Evolutionary conservation across 1,140 invertebrate genomes (phyloP).

Genomic region (Drosophila simulans): DNA sequence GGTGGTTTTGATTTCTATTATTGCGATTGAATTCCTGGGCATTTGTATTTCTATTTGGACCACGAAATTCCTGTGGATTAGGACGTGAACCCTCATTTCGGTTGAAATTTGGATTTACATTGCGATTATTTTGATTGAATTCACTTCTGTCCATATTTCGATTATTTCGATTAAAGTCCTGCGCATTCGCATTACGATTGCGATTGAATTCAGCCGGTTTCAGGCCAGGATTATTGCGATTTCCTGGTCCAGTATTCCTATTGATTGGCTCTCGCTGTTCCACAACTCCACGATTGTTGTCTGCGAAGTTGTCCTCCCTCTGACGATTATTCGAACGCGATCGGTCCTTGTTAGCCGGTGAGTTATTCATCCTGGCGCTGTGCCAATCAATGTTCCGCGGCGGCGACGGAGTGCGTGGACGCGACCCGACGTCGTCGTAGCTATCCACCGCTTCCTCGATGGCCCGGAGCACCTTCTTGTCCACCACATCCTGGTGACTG

Average conservation of each 20-base stretch:
- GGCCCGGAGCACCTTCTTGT: constrained; percentile 30
- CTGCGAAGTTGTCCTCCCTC: neutral
- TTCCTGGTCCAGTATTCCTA: neutral
- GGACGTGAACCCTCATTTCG: neutral
- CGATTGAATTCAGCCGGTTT: neutral
- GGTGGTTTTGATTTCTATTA: neutral
- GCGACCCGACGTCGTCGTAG: neutral
- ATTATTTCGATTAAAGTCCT: neutral
- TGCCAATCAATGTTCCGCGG: constrained; percentile 63
- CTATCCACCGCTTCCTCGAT: constrained; percentile 26
- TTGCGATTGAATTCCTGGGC: neutral
- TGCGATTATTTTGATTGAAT: neutral
- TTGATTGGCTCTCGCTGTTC: constrained; percentile 1
- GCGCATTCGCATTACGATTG: neutral
- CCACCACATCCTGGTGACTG: constrained; percentile 25
- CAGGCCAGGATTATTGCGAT: neutral
- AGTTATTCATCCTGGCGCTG: neutral
- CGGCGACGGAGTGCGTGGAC: constrained; percentile 42
- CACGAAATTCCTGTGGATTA: neutral
- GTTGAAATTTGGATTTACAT: neutral
- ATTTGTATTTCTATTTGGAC: neutral
- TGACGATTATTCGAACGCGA: constrained; percentile 10
- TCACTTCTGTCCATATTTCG: neutral
- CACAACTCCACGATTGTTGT: constrained; percentile 3
- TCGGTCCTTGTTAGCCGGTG: neutral